Evolutionary conservation across 2,797 vertebrate genomes (phyloP), one percentile per base, ranked within the genome.

Genomic region (Tenualosa thibaudeaui): DNA sequence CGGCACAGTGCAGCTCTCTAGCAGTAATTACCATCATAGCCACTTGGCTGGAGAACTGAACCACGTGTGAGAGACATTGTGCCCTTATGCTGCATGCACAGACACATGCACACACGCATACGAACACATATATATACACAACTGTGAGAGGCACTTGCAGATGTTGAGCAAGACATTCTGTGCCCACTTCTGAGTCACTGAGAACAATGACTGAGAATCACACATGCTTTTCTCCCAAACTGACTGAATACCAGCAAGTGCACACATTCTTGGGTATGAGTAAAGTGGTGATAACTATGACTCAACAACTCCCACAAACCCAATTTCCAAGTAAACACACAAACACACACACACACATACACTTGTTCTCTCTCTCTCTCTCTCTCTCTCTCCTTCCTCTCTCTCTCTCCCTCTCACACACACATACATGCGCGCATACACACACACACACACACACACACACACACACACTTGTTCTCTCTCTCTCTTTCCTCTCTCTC

Each of bases 231-330:
- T 62, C 49, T 85, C 51, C 54, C 54, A 13, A 56, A 81, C 43
- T 9, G 1, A 81, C 68, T 58, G 71, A 65, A 82, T 82, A 49
- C 78, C 58, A 40, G 40, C 40, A 78, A 78, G 71, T 78, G 71
- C 31, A 46, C 40, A 78, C 40, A 9, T 22, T 43, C 37, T 78
- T 40, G 40, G 71, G 37, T 46, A 46, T 78, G 71, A 78, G 15
- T 78, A 43, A 78, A 40, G 13, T 17, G 40, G 37, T 37, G 1
- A 85, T 81, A 50, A 46, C 84, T 90, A 88, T 90, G 91, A 89
- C 92, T 88, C 90, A 92, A 89, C 92, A 82, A 92, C 83, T 89
- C 93, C 94, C 92, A 93, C 94, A 94, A 90, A 37, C 86, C 88
- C 89, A 93, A 92, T 94, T 88, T 95, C 94, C 93, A 49, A 5